Conservation (phyloP, 1,140 invertebrate species). For the Aphelenchoides avenae region DNA sequence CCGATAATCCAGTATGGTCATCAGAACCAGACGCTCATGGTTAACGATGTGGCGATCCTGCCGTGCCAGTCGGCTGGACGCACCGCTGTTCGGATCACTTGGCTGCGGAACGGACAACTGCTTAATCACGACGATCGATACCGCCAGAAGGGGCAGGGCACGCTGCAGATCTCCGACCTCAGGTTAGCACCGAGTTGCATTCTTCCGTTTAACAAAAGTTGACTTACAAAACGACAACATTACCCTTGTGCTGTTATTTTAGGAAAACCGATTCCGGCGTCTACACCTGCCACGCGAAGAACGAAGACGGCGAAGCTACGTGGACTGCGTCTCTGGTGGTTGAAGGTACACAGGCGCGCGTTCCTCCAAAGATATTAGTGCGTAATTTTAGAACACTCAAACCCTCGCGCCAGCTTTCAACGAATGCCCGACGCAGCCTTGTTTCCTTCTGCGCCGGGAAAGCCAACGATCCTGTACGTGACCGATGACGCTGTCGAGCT, state of each 20-base stretch:
- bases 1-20: conserved; percentile 83
- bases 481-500: conserved; percentile 74
- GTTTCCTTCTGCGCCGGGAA: conserved; percentile 74
- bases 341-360: too few relatives aligned
- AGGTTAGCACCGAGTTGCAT: conserved; percentile 32
- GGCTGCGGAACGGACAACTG: conserved; percentile 74
- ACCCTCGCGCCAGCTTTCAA: conserved; percentile 75
- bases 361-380: too few relatives aligned
- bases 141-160: conserved; percentile 44
- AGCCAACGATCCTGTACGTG: conserved; percentile 73
- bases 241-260: conserved; percentile 8
- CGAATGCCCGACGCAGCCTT: conserved; percentile 72
- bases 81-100: conserved; percentile 70
- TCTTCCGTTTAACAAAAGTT: too few relatives aligned
- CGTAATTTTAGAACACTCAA: conserved; percentile 67
- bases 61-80: conserved; percentile 73
- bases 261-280: conserved; percentile 60
- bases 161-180: conserved; percentile 49
- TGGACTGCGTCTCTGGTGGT: conserved; percentile 75
- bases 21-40: conserved; percentile 79
- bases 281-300: conserved; percentile 70
- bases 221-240: too few relatives aligned
- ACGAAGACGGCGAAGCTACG: conserved; percentile 76
- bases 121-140: conserved; percentile 51
- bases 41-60: conserved; percentile 73